Evolutionary conservation across 2,888 invertebrate genomes (phyloP).

Genomic region (Eupithecia abbreviata): DNA sequence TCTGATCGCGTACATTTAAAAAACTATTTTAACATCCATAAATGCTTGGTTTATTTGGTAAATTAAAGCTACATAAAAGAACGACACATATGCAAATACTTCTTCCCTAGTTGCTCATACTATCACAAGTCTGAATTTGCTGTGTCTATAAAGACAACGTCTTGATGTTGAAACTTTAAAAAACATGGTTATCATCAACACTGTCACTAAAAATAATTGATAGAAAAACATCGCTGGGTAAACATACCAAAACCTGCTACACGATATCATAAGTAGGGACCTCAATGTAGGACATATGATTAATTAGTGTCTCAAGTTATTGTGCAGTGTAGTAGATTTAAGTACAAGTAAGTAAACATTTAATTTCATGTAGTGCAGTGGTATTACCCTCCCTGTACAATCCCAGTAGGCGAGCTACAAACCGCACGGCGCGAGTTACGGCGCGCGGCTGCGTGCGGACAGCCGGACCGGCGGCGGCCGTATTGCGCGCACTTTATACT

Average conservation of each 20-base stretch:
- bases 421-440: constrained; percentile 70
- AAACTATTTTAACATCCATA: background rate
- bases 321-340: background rate
- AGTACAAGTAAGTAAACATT: background rate
- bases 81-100: too few species aligned
- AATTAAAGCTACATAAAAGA: too few species aligned
- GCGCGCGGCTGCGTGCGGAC: constrained; percentile 66
- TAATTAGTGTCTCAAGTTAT: background rate
- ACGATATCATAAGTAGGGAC: background rate
- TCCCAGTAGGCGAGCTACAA: constrained; percentile 41
- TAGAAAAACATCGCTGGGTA: background rate
- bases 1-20: too few species aligned
- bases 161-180: background rate
- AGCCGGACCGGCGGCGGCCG: constrained; percentile 60
- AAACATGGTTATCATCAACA: too few species aligned
- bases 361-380: background rate
- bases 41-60: background rate
- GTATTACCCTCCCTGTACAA: constrained; percentile 36
- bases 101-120: too few species aligned
- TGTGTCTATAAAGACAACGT: background rate
- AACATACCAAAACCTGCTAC: background rate
- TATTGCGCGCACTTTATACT: constrained; percentile 70
- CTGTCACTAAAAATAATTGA: background rate
- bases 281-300: background rate
- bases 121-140: background rate